Evolutionary conservation across 2,797 vertebrate genomes (phyloP).

Genomic region (Uromys caudimaculatus): DNA sequence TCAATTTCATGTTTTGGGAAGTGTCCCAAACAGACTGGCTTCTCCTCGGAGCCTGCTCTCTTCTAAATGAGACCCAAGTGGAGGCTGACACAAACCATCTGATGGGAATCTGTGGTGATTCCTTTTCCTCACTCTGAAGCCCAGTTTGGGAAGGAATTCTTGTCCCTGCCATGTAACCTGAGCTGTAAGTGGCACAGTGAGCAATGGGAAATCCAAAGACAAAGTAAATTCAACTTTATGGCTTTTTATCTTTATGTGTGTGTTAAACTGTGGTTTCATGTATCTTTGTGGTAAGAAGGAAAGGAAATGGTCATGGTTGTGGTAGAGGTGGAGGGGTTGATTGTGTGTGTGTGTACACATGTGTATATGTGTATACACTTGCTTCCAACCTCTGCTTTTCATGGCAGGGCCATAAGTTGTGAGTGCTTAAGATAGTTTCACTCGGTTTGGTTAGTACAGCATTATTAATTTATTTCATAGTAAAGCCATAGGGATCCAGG

Average conservation of each 20-base stretch:
- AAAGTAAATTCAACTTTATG: background rate
- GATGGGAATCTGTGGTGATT: background rate
- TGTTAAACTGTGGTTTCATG: background rate
- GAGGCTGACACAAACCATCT: constrained; percentile 63
- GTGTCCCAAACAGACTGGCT: constrained; percentile 22
- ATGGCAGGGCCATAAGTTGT: too few species aligned
- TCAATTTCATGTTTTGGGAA: constrained; percentile 64
- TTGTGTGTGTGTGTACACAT: background rate
- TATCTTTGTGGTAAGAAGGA: background rate
- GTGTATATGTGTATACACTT: background rate
- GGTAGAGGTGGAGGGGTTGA: background rate
- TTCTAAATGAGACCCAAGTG: constrained; percentile 55
- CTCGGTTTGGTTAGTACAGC: background rate
- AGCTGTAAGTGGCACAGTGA: background rate
- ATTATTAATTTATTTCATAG: background rate
- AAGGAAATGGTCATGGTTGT: background rate
- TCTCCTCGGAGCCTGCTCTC: background rate
- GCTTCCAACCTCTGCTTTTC: background rate
- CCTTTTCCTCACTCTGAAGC: background rate
- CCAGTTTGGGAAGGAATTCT: background rate
- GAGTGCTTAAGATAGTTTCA: background rate
- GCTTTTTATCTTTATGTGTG: background rate
- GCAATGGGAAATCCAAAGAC: background rate
- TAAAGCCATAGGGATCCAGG: background rate
- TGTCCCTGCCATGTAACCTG: too few species aligned